Evolutionary conservation across 2,113 vertebrate species (phyloP).

Genomic region (Epinephelus lanceolatus): DNA sequence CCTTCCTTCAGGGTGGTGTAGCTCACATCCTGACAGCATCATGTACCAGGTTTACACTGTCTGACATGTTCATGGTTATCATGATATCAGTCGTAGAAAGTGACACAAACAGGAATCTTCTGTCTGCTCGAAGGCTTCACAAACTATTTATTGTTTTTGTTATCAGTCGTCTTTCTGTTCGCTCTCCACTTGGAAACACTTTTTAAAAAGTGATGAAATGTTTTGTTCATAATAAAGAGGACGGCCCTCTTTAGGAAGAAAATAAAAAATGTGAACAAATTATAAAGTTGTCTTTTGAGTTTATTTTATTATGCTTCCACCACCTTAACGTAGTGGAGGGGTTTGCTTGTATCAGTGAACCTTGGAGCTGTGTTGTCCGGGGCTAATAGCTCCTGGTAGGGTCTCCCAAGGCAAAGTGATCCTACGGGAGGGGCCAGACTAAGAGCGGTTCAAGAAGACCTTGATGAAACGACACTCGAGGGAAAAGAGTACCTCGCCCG

Average conservation of each 20-base stretch:
- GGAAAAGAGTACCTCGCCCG: no score
- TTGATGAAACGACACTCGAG: no score
- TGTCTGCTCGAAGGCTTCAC: neutral
- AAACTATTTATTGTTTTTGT: conserved; percentile 64
- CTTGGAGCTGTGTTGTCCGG: no score
- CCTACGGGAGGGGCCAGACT: no score
- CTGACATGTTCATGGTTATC: neutral
- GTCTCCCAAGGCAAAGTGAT: no score
- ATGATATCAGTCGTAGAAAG: conserved; percentile 14
- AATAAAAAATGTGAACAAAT: no score
- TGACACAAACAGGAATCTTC: neutral
- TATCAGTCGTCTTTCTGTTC: conserved; percentile 30
- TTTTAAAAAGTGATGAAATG: conserved; percentile 47
- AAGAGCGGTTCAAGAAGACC: no score
- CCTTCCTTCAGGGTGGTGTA: conserved; percentile 5
- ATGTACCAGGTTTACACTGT: conserved; percentile 3
- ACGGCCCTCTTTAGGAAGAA: conserved; percentile 39
- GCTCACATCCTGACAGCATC: neutral
- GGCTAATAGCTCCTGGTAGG: no score
- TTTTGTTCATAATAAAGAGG: conserved; percentile 45
- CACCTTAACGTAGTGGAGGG: no score
- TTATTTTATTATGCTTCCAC: no score
- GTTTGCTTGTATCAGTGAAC: no score
- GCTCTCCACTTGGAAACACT: conserved; percentile 31
- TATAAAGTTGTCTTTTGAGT: no score